Base-by-base conservation (phyloP, 2,113 vertebrate species). In the Galeopterus variegatus region DNA sequence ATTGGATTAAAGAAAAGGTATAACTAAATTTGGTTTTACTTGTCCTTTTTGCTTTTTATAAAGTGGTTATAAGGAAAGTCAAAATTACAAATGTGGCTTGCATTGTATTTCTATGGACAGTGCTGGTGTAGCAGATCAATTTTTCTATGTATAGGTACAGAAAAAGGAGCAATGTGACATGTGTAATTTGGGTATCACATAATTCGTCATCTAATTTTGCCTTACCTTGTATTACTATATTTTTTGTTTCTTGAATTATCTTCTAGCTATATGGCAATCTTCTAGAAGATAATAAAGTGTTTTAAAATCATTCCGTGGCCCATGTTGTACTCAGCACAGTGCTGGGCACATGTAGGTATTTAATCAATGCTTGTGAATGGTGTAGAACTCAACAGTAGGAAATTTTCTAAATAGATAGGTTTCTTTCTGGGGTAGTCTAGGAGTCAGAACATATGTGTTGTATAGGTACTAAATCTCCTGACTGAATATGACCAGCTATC, bases 191-290 rank as follows among this genome's bases (percentile, higher is more conserved):
- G 48, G 28, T 41, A 76, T 54, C 9, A 56, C 19, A 58, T 14
- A 5, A 69, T 72, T 88, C 80, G 13, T 9, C 52, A 58, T 75
- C 11, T 36, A 87, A 50, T 92, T 93, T 93, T 96, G 8, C 9
- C 23, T 11, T 70, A 23, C 9, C 33, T 56, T 36, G 6, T 84
- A 56, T 87, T 92, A 31, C 18, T 65, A 21, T 48, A 21, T 48
- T 82, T 56, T 8, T 87, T 96, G 4, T 79, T 92, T 94, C 41
- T 96, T 81, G 33, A 94, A 70, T 89, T 17, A 64, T 75, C 36
- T 69, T 91, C 10, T 6, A 92, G 33, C 85, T 93, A 50, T 50
- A n/a, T n/a, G 73, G 31, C 36, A 84, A 84, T 6, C 18, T 92
- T 88, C 4, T 73, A 88, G 33, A 90, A 94, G 76, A 45, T 69